Evolutionary conservation across 1,140 invertebrate genomes (phyloP).

Genomic region (Daktulosphaira vitifoliae): DNA sequence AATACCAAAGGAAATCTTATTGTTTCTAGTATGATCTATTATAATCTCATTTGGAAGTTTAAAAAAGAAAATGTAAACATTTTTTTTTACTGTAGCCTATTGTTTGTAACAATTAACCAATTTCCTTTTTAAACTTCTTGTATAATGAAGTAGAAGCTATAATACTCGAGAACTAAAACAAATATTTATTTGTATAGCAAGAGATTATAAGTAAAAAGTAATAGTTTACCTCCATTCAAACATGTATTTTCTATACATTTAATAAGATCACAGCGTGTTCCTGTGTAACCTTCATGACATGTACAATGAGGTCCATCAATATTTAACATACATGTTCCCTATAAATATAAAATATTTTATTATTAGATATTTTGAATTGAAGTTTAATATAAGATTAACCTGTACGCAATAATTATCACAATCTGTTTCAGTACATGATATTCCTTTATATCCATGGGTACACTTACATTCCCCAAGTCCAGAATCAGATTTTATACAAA

Average conservation of each 20-base stretch:
- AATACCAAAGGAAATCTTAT: no score
- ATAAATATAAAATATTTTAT: conserved; percentile 29
- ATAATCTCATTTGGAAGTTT: no score
- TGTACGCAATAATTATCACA: conserved; percentile 43
- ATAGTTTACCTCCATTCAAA: conserved; percentile 47
- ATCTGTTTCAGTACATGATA: conserved; percentile 43
- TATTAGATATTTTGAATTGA: not conserved
- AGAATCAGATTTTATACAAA: conserved; percentile 40
- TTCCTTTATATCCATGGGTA: conserved; percentile 42
- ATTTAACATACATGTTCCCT: conserved; percentile 40
- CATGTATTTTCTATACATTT: conserved; percentile 48
- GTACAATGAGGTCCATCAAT: conserved; percentile 44
- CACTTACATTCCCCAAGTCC: conserved; percentile 42
- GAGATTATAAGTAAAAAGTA: no score
- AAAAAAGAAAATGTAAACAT: no score
- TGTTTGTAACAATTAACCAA: no score
- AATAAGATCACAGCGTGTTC: conserved; percentile 51
- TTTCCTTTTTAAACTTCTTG: no score
- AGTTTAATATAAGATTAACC: conserved; percentile 29
- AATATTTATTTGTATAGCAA: no score
- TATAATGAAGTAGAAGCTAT: no score
- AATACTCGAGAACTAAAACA: no score
- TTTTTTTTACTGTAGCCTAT: no score
- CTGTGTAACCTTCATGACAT: conserved; percentile 46
- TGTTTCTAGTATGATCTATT: no score